Evolutionary conservation across 2,113 vertebrate species (phyloP).

Genomic region (western clawed frog (Xenopus tropicalis)): DNA sequence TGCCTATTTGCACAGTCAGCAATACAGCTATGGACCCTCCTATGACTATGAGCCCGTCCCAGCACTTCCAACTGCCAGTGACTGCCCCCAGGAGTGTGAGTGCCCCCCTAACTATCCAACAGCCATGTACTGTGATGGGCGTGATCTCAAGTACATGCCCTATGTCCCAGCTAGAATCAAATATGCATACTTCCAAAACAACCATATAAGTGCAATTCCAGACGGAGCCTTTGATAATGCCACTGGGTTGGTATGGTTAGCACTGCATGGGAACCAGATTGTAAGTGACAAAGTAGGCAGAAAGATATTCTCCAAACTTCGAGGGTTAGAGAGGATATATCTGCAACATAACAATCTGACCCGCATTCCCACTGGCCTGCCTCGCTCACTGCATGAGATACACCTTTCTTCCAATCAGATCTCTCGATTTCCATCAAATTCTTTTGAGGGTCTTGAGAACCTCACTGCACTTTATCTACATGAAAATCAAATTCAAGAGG

Average conservation of each 20-base stretch:
- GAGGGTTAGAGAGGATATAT: conserved; percentile 79
- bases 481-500: conserved; percentile 81
- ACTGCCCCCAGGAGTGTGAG: conserved; percentile 86
- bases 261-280: conserved; percentile 87
- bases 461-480: conserved; percentile 86
- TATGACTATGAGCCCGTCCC: conserved; percentile 61
- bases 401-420: conserved; percentile 85
- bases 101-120: conserved; percentile 86
- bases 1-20: conserved; percentile 64
- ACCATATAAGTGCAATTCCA: conserved; percentile 77
- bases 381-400: conserved; percentile 79
- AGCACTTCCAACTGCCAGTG: conserved; percentile 53
- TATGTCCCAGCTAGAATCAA: conserved; percentile 84
- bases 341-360: conserved; percentile 91
- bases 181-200: conserved; percentile 93
- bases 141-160: conserved; percentile 80
- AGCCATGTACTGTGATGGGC: conserved; percentile 91
- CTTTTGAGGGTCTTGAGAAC: conserved; percentile 86
- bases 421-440: conserved; percentile 68
- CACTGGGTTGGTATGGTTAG: conserved; percentile 86
- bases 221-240: conserved; percentile 84
- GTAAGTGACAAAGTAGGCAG: conserved; percentile 73
- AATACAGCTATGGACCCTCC: conserved; percentile 64
- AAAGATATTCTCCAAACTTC: conserved; percentile 79
- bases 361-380: conserved; percentile 77